Evolutionary conservation across 2,113 vertebrate species (phyloP).

Genomic region (Semicossyphus pulcher): DNA sequence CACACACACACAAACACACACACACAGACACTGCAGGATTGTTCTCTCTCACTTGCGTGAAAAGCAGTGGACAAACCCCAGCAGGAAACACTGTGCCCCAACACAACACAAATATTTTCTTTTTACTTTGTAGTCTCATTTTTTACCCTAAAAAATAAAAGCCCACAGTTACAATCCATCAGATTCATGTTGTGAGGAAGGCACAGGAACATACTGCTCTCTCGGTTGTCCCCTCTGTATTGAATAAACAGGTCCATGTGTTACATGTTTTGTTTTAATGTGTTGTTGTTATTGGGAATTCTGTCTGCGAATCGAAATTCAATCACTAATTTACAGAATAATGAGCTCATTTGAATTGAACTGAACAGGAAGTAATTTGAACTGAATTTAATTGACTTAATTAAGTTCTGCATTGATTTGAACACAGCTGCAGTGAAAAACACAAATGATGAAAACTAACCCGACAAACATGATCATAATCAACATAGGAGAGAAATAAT

Average conservation of each 20-base stretch:
- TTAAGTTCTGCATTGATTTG: constrained; percentile 1
- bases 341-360: constrained; percentile 17
- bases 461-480: background rate
- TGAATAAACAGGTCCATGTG: background rate
- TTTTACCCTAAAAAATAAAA: background rate
- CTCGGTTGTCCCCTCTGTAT: background rate
- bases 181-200: background rate
- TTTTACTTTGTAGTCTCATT: background rate
- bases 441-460: background rate
- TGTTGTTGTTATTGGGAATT: background rate
- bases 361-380: background rate
- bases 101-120: background rate
- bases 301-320: background rate
- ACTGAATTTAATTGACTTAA: constrained; percentile 1
- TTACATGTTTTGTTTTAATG: constrained; percentile 3
- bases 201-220: background rate
- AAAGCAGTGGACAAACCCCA: constrained; percentile 17
- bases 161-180: background rate
- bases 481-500: background rate
- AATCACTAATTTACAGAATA: constrained; percentile 10
- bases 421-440: constrained; percentile 16
- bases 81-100: background rate
- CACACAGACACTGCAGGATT: constrained; percentile 7
- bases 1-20: constrained; percentile 11
- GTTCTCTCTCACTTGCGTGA: constrained; percentile 18